Base-by-base conservation (phyloP, 53 echinoderm and acorn worm genomes). In the Mesocentrotus franciscanus region DNA sequence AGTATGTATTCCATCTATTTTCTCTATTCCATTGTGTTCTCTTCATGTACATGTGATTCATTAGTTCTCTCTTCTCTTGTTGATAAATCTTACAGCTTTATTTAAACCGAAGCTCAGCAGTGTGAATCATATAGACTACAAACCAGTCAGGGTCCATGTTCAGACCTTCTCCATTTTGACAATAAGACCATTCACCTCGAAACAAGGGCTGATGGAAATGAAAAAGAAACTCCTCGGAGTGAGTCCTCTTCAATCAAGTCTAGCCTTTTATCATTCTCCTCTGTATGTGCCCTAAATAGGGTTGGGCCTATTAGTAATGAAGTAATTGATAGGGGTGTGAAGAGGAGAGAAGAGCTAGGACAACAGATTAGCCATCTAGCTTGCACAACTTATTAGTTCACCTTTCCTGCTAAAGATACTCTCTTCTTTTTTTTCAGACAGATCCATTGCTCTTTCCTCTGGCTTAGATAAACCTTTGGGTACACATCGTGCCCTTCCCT, bases 251-350 rank as follows among this genome's bases (percentile, higher is more conserved):
- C 26, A 74, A 26, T 74, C n/a, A 85, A 56, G 58, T 58, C 56
- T 85, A 57, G n/a, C 39, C 32, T 32, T 32, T 61, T 39, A 10
- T 79, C 79, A 35, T 36, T 39, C 79, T 79, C 1, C 33, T 20
- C 8, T 76, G 3, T 90, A 61, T 61, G 61, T 61, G 90, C n/a
- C 62, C 18, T 64, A 8, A 68, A 64, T 61, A 30, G 30, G 20
- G 68, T 64, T 61, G 91, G 91, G 93, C 78, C 93, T 61, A 79
- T 93, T 78, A 79, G 81, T 32, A 61, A 79, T 29, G 78, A 79
- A 61, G 93, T 79, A 93, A 93, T 93, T 93, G 93, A 93, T 93
- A 78, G 36, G 59, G 81, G 93, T 79, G 81, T 93, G 81, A 93
- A 92, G 75, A 72, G 76, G 56, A 10, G 56, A 58, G 59, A 90